Evolutionary conservation across 2,888 invertebrate species (phyloP), one percentile per base, ranked within the genome.

Genomic region (Melanophora roralis): DNA sequence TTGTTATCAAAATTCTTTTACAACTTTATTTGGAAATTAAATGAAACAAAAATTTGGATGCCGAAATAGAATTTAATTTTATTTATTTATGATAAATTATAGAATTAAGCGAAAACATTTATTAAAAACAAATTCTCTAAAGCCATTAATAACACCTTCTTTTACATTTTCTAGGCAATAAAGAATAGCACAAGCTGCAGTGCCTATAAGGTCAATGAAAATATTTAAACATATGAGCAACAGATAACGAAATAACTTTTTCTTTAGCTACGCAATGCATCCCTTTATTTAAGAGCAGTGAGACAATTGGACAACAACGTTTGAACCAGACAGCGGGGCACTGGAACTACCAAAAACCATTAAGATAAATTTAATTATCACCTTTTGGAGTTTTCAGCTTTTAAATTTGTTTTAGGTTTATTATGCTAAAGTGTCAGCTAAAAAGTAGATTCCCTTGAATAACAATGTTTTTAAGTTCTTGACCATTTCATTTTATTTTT

Each of bases 321-420:
- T 3, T 45, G 19, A 59, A 21, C 32, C 32, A 68, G 55, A 69
- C 69, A 69, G 16, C 21, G 23, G 7, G 76, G 62, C 69, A 69
- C 51, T 73, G 45, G 23, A 43, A 51, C 27, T 69, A 60, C 19
- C 27, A 43, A 68, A 73, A 68, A 78, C 57, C 71, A 77, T 82
- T 78, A 71, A 82, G 76, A 82, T 82, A 78, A 77, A 78, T 82
- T 82, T 82, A 80, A 82, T 82, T 81, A 78, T 72, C 78, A 62
- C 68, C 71, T 81, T 64, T 65, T 23, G 57, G n/a, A n/a, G 49
- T 68, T 32, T 57, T 27, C n/a, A 65, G 49, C 59, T 43, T 45
- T 49, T 57, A 21, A 11, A 65, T 60, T 65, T 65, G 64, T 64
- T 55, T 38, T 45, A 27, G 3, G 3, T 27, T 27, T 27, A 5